Conservation (phyloP, 2,113 vertebrate species). For the Carlito syrichta region DNA sequence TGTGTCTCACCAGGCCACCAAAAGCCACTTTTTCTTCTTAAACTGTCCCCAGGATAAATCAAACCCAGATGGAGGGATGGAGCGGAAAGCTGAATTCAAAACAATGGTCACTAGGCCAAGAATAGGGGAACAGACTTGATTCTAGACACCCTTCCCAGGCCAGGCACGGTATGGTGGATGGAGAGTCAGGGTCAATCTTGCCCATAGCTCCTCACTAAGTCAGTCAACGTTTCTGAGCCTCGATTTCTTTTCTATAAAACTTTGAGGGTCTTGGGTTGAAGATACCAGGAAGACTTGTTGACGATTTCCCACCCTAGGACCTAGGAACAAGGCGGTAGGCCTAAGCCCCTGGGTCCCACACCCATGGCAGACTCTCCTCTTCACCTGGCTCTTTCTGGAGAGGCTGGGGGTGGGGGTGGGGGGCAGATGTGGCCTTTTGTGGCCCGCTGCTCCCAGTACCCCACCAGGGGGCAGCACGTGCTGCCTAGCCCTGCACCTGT, state of each 20-base stretch:
- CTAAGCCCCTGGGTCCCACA: too few relatives aligned
- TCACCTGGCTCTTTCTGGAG: accelerated
- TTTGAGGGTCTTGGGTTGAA: background rate
- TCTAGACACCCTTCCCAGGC: background rate
- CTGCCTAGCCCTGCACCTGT: background rate
- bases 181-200: background rate
- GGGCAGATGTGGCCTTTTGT: accelerated
- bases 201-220: background rate
- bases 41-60: background rate
- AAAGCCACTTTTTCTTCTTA: background rate
- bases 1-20: background rate
- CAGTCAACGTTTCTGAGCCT: background rate
- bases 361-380: background rate
- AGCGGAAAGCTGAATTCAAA: background rate
- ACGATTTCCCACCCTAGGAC: background rate
- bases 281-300: background rate
- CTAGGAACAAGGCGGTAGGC: background rate
- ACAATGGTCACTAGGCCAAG: background rate
- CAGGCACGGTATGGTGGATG: accelerated
- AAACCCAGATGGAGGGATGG: background rate
- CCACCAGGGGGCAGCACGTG: background rate
- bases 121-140: background rate
- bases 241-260: background rate
- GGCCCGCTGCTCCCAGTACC: background rate
- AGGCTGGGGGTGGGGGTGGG: too few relatives aligned